Conservation (phyloP, 2,888 invertebrate genomes). For the Slavum lentiscoides region DNA sequence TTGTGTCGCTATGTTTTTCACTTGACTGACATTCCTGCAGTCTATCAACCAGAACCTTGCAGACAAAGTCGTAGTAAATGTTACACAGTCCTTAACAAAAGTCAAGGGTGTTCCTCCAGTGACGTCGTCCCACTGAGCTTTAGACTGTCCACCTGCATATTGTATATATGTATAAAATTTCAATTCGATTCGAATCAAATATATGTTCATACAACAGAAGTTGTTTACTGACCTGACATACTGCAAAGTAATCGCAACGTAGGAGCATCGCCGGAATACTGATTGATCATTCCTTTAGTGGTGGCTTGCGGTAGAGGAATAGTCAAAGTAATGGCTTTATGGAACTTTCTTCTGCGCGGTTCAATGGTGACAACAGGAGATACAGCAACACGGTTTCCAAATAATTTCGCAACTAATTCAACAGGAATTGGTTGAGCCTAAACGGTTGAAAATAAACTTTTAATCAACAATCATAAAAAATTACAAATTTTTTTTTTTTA, state of each 20-base stretch:
- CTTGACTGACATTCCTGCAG: slow-evolving; percentile 91
- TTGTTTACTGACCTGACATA: slow-evolving; percentile 74
- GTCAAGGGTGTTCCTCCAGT: slow-evolving; percentile 97
- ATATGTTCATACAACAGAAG: background rate
- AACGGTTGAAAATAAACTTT: background rate
- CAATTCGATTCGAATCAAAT: background rate
- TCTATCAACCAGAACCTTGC: slow-evolving; percentile 99
- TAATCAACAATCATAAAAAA: background rate
- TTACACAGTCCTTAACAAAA: slow-evolving; percentile 94
- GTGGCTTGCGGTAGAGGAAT: slow-evolving; percentile 82
- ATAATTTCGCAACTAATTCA: slow-evolving; percentile 80
- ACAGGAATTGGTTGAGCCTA: slow-evolving; percentile 90
- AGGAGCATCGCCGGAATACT: slow-evolving; percentile 77
- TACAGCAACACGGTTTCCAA: slow-evolving; percentile 95
- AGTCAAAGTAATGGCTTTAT: slow-evolving; percentile 95
- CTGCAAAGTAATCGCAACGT: slow-evolving; percentile 90
- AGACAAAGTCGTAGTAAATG: slow-evolving; percentile 98
- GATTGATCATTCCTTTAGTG: slow-evolving; percentile 81
- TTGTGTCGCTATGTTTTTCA: slow-evolving; percentile 94
- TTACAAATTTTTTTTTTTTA: slow-evolving; percentile 58
- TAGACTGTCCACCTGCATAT: slow-evolving; percentile 81
- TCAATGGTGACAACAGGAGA: slow-evolving; percentile 98
- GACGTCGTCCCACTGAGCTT: slow-evolving; percentile 99
- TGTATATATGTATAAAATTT: background rate
- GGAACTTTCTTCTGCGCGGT: slow-evolving; percentile 95